Evolutionary conservation across 2,888 invertebrate species (phyloP), one percentile per base, ranked within the genome.

Genomic region (Mesorhabditis sp.): DNA sequence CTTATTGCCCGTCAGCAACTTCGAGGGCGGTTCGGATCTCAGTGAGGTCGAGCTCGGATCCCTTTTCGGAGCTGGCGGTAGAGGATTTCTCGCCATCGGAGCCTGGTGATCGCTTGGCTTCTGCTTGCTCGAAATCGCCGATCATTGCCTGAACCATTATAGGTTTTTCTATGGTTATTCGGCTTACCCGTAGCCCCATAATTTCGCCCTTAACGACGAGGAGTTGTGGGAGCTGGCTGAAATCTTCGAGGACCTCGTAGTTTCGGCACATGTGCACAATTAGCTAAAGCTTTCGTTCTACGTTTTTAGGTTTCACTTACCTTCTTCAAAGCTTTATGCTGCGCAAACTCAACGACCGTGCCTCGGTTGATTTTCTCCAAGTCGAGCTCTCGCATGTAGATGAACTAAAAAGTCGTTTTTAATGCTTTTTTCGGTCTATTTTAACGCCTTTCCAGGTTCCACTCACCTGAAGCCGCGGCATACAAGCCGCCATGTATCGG

Each of bases 181-280:
- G n/a, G n/a, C n/a, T 50, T 50, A 81, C 84, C 75, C 82, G 83
- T 41, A 85, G 74, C 6, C 85, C 85, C 69, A 82, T 71, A 28
- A 85, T 84, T 66, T 86, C 85, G 43, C 85, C 85, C 65, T 82
- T 80, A 64, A 86, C 86, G 0, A 86, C 86, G 61, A 86, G 69
- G 13, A 86, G 76, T 67, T 86, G 84, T 4, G 83, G 83, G 10
- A 86, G 73, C 67, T 74, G 77, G 43, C 79, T 77, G 77, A 85
- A 86, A 70, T 83, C 82, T 68, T 83, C 78, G 6, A 84, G 75
- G 43, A 83, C 82, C 71, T 86, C 85, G 73, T 83, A 85, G 70
- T 86, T 85, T 15, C 84, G 78, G 70, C 85, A 85, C 15, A 82
- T 75, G 74, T 80, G 80, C 69, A 80, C 80, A 67, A 80, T 79